phyloP scores from a whole-genome alignment of 2,113 vertebrate genomes.

The Felis chaus region DNA sequence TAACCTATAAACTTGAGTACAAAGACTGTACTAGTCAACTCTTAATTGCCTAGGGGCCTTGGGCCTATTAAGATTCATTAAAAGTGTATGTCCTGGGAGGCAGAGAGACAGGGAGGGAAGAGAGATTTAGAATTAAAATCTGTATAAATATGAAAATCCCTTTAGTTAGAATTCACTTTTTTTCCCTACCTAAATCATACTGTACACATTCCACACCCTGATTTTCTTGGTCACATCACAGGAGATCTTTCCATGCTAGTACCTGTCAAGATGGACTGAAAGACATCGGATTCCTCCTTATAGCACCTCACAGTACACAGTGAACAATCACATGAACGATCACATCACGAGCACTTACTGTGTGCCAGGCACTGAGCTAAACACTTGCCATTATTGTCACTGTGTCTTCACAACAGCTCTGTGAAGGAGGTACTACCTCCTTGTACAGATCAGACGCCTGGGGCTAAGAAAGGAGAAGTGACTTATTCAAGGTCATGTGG shows the following conservation, averaged over 20 bases:
- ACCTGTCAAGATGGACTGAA: neutral
- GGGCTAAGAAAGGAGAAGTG: neutral
- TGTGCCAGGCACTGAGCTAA: neutral
- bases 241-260: neutral
- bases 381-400: neutral
- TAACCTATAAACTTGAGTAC: conserved; percentile 40
- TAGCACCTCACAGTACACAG: neutral
- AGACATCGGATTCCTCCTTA: neutral
- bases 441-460: neutral
- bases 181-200: neutral
- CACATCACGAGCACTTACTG: neutral
- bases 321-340: neutral
- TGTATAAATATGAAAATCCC: conserved; percentile 40
- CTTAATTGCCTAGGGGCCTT: conserved; percentile 38
- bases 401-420: neutral
- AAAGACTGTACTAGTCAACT: conserved; percentile 42
- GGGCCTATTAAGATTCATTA: conserved; percentile 59
- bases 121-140: conserved; percentile 52
- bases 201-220: neutral
- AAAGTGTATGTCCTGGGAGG: conserved; percentile 2
- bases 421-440: neutral
- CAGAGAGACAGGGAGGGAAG: conserved; percentile 24
- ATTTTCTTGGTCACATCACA: neutral
- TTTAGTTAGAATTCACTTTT: conserved; percentile 26
- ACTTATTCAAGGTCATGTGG: neutral